Evolutionary conservation across 2,113 vertebrate genomes (phyloP), one percentile per base, ranked within the genome.

Genomic region (Bagarius yarrelli): DNA sequence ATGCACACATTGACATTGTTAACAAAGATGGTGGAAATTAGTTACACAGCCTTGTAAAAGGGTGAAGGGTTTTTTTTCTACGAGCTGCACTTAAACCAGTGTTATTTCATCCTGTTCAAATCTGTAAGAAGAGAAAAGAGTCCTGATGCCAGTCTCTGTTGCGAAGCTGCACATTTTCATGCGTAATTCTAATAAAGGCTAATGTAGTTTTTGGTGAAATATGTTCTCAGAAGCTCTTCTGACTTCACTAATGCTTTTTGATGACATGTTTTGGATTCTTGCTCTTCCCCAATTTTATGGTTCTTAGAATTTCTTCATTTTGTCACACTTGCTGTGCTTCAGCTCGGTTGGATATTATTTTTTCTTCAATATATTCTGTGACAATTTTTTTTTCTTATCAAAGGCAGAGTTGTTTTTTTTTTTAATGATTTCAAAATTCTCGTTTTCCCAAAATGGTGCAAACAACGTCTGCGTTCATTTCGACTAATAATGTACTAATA

Each of bases 1-100:
- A 83, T 84, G 82, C 78, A 80, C 87, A 76, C 55, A 55, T 44
- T 81, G 47, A 60, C 61, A 55, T 12, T 32, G 9, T 63, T 64
- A 64, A 47, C 19, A 44, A 55, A 34, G 30, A 6, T 4, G 32
- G 19, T 18, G 19, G 12, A 27, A 75, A 75, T 8, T 18, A 57
- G 60, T 57, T 18, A 27, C 47, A 56, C 4, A 19, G 32, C 80
- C 19, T 4, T 64, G 8, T 67, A 56, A 61, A 23, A 30, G 32
- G n/a, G 50, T 4, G 34, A 55, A 47, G 40, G 60, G 67, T 61
- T 80, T 13, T 1, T 60, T 50, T 6, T 47, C 9, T 47, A 59
- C 44, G 61, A 52, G 5, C 50, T 60, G 30, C 79, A 53, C 50
- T 34, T 63, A 59, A 36, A 81, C 32, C 30, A 71, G 78, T 60